Evolutionary conservation across 92 coral and sea anemone species (phyloP), one percentile per base, ranked within the genome.

Genomic region (Parazoanthus darwini): DNA sequence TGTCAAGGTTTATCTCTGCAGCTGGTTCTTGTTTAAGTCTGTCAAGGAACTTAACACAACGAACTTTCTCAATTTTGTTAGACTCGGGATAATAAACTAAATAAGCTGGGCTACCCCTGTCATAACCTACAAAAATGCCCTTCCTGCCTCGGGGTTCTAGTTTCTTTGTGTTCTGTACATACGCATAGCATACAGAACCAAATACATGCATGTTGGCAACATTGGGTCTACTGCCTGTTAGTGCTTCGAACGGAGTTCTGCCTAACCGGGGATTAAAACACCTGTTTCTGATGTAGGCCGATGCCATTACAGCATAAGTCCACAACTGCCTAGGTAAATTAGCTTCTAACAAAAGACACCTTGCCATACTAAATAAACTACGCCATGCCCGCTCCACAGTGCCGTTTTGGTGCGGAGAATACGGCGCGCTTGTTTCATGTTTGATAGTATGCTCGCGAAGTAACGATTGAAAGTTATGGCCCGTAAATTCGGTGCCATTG

Each of bases 401-500:
- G 25, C 92, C 89, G 66, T 90, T 90, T 81, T 90, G 89, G 54
- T 90, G 89, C 22, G 92, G 92, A 14, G 89, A 89, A 59, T 89
- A 77, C 11, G 91, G 91, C 37, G 91, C 66, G 68, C 84, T 82
- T 3, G 88, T 89, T 37, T 89, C 88, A 75, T 89, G 88, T 56
- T 77, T 89, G 33, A 89, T 89, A 23, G 80, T 36, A 8, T 77
- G 58, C 85, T 89, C 66, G 38, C 75, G 72, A 11, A 86, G 35
- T 68, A 90, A 78, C 5, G 22, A 29, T 70, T 90, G 54, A 78
- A 90, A 90, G 48, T 20, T 0, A 29, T 37, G 51, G 20, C 89
- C 77, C 14, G 79, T 43, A 36, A 89, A 89, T 76, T 88, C 90
- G 0, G 86, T 79, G 18, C 90, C 90, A 39, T 88, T 88, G 86